Base-by-base conservation (phyloP, 1,140 invertebrate genomes). In the Chironomus striatipennis region DNA sequence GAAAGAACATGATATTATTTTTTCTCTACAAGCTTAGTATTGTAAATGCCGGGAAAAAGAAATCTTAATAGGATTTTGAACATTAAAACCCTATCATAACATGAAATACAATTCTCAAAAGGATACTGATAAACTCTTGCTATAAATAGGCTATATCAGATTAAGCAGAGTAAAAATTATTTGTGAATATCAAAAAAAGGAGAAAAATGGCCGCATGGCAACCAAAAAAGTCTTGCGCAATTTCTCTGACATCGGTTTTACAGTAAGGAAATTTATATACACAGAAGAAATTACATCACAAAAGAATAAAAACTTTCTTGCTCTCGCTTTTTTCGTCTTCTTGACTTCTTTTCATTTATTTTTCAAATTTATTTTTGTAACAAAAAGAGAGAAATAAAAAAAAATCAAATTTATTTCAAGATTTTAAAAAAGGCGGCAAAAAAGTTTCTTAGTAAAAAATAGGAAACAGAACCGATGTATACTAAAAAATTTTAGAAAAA, bases 141-240 rank as follows among this genome's bases (percentile, higher is more conserved):
- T 57, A 57, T 57, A 57, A 57, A 57, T 57, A 57, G 15, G 47
- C 12, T 57, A 57, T n/a, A n/a, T n/a, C 47, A 57, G 47, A n/a
- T 12, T 10, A 57, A 57, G n/a, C n/a, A 57, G 12, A 57, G 47
- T 5, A 57, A n/a, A 57, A 57, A 57, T 57, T 57, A 57, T 57
- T 57, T 57, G 47, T 57, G 47, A 57, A 57, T 57, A 57, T 12
- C 47, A n/a, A n/a, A 57, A n/a, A 57, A n/a, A 57, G 12, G 12
- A 57, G 47, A 57, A 57, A 57, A 57, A 57, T 57, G 47, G 47
- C 47, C 47, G 47, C 47, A 57, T 57, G 12, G 47, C 47, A 57
- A 57, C 47, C 12, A 10, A 57, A 57, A 57, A 57, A 57, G 47
- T 57, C 47, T 57, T 57, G 47, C 47, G 47, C 47, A 57, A 57